Evolutionary conservation across 2,113 vertebrate species (phyloP), one percentile per base, ranked within the genome.

Genomic region (Amia ocellicauda): DNA sequence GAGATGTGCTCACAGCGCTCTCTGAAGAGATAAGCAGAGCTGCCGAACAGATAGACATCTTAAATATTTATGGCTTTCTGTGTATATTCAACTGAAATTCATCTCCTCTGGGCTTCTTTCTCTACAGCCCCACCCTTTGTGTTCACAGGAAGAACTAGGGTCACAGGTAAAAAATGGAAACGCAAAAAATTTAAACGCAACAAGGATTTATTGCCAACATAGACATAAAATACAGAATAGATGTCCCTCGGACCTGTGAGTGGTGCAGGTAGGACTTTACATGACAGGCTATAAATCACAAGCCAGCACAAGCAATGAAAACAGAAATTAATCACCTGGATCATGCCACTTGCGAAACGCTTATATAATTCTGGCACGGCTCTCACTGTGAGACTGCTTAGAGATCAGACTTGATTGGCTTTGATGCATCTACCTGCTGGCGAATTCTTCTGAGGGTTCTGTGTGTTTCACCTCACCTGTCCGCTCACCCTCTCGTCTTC

Each of bases 121-220:
- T 74, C 76, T 90, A 76, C 82, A 80, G 83, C 85, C 84, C 87
- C 84, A 84, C 83, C 89, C 91, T 90, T 92, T 96, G 88, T 93
- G 88, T 91, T 93, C 92, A 92, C 94, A 98, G 95, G 94, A 92
- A 94, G 88, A 77, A 91, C 80, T 92, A 94, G 89, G 92, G 91
- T 91, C 88, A 93, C 91, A 91, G 92, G 89, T 95, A 97, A 90
- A 94, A 97, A 95, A 89, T 86, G 93, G 92, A 96, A 93, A 93
- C 87, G 90, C 85, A 97, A 94, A 91, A 96, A 87, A 83, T 89
- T 92, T 91, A 94, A 91, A 81, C 84, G 89, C 83, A 83, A 66
- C 85, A 86, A 87, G 87, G 87, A 88, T 74, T 84, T 86, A 83
- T 85, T 87, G 78, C 82, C 78, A 78, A 91, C 91, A 83, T 96